A percentile compares a stretch with the other conserved stretches of the same genome.
These are phyloP conservation scores for Calvadosia cruxmelitensis DNA, from an alignment of 30 jellyfish, hydroid and myxozoan species.

Conservation along the genomic window DNA sequence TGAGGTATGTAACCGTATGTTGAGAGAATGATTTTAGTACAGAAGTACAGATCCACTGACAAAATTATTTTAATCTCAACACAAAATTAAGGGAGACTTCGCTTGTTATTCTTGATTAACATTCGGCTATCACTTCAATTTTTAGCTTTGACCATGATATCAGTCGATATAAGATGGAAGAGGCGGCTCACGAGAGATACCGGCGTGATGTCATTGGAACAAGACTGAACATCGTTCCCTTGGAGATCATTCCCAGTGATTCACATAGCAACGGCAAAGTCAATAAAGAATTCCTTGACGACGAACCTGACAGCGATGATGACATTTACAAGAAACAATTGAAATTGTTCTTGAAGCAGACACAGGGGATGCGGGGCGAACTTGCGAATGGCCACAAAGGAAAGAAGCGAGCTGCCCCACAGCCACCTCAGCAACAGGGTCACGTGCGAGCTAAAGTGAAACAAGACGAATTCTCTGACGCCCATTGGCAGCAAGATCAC, in stretches of 20 bases:
- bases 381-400: background rate
- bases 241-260: background rate
- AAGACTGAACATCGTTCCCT: background rate
- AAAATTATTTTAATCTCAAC: too few relatives aligned
- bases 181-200: background rate
- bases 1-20: too few relatives aligned
- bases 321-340: background rate
- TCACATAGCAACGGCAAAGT: background rate
- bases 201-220: background rate
- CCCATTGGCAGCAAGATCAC: background rate
- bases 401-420: background rate
- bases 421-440: background rate
- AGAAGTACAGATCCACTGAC: too few relatives aligned
- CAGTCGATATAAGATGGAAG: background rate
- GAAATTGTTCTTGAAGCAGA: background rate
- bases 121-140: too few relatives aligned
- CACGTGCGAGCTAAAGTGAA: background rate
- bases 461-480: background rate
- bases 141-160: background rate
- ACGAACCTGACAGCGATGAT: background rate
- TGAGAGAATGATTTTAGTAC: too few relatives aligned
- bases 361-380: background rate
- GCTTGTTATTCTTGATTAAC: too few relatives aligned
- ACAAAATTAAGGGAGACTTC: too few relatives aligned
- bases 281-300: background rate